Evolutionary conservation across 2,113 vertebrate species (phyloP), one percentile per base, ranked within the genome.

Genomic region (Pseudorasbora parva): DNA sequence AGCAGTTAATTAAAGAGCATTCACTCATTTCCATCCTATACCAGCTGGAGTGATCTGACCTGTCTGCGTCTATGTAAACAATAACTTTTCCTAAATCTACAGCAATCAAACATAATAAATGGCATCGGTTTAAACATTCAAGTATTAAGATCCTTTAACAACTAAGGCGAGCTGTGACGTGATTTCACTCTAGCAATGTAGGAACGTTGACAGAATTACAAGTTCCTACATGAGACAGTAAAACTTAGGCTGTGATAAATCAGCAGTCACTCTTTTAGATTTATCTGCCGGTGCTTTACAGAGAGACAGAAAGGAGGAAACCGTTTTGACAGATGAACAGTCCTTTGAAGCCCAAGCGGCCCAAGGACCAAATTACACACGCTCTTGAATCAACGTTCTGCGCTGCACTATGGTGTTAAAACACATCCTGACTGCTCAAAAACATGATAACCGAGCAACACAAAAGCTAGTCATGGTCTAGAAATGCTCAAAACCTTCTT

Each of bases 171-270:
- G 82, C 0, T 43, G 60, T 85, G 87, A 84, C 80, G 77, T 87
- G 91, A 88, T 86, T 90, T 87, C 88, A 90, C 89, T 71, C 76
- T 5, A 30, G 47, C 68, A 88, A 49, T 33, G 81, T 76, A 86
- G 87, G 89, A 91, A 92, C 90, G 79, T 84, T 90, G 87, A 77
- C 47, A 80, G 85, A 81, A 90, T 85, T 92, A 91, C 89, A 92
- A 88, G 92, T 94, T 93, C 87, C 89, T 89, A 89, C 90, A 93
- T 68, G 90, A 90, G 73, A 87, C 60, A 11, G 86, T 87, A 89
- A 84, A 86, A 81, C 87, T 90, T 66, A 90, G 56, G 86, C 69
- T 76, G 51, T 92, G 92, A 89, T 88, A 94, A 90, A 86, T 89
- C 80, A 86, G 89, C 85, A 89, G 89, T 88, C 82, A 78, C 51